phyloP scores from a whole-genome alignment of 2,888 invertebrate species.

The Epinotia ramella region DNA sequence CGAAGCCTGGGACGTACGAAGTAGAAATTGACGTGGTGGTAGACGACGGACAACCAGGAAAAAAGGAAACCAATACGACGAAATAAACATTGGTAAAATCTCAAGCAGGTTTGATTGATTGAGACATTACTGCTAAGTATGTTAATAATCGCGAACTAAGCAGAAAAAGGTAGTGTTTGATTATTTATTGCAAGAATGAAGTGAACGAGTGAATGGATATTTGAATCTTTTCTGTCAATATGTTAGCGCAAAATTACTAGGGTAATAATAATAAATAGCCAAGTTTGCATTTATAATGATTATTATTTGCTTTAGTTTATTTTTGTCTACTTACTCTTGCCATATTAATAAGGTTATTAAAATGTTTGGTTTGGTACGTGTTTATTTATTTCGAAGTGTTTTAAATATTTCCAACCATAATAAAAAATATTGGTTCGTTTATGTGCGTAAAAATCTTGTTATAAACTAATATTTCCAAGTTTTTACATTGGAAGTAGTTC shows the following conservation, averaged over 20 bases:
- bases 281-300: conserved; percentile 57
- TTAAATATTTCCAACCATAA: background rate
- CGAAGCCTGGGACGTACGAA: conserved; percentile 76
- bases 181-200: conserved; percentile 25
- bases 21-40: conserved; percentile 76
- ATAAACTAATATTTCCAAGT: too few species aligned
- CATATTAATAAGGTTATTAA: conserved; percentile 63
- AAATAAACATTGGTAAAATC: background rate
- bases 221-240: background rate
- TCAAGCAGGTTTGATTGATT: background rate
- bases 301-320: conserved; percentile 50
- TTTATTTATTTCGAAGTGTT: conserved; percentile 39
- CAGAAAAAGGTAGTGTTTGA: background rate
- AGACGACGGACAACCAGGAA: conserved; percentile 76
- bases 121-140: background rate
- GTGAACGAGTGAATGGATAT: conserved; percentile 15
- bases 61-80: conserved; percentile 49
- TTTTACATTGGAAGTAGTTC: too few species aligned
- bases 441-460: too few species aligned
- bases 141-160: background rate
- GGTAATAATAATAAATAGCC: conserved; percentile 13
- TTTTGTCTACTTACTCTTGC: conserved; percentile 72
- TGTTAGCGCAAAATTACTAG: conserved; percentile 5
- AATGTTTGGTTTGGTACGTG: conserved; percentile 53
- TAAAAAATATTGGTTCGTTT: too few species aligned